Base-by-base conservation (phyloP, 2,888 invertebrate genomes). In the Parthenolecanium corni region DNA sequence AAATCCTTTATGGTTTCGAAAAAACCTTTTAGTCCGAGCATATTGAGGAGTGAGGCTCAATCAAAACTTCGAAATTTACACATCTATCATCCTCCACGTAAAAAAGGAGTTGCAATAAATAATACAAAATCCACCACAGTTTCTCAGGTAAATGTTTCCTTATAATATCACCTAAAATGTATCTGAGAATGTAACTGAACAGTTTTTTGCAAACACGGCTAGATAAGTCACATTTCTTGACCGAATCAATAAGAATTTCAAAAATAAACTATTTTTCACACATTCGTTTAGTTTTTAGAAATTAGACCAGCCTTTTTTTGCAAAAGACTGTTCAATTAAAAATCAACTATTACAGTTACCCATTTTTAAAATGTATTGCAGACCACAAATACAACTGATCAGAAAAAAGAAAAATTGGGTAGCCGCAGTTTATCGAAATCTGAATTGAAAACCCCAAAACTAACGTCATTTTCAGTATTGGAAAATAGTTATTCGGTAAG, bases 81-180 rank as follows among this genome's bases (percentile, higher is more conserved):
- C 12, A 67, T 68, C 46, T 67, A 69, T 56, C 67, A 67, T 57
- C 68, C 70, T 25, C 66, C 66, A 31, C 67, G 67, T 42, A 66
- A 65, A 61, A 62, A 57, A 56, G 23, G 40, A 46, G 18, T 58
- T 12, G n/a, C 12, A 23, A 5, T 49, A 21, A 49, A 3, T 21
- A 49, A 3, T 23, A 2, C 49, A 5, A 47, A 58, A 11, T 31
- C 9, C 3, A 18, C 47, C 5, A 36, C 46, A 20, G 3, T n/a
- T 5, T 44, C 47, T 1, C 36, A 47, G 36, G 58, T 58, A 58
- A 57, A 23, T 21, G 6, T 31, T 52, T 12, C 38, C 14, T 38
- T 14, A n/a, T n/a, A n/a, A n/a, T n/a, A n/a, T n/a, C n/a, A n/a
- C n/a, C n/a, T n/a, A n/a, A n/a, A n/a, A n/a, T n/a, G n/a, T n/a